Evolutionary conservation across 30 jellyfish, hydroid and myxozoan genomes (phyloP), one percentile per base, ranked within the genome.

Genomic region (Aurelia sp.): DNA sequence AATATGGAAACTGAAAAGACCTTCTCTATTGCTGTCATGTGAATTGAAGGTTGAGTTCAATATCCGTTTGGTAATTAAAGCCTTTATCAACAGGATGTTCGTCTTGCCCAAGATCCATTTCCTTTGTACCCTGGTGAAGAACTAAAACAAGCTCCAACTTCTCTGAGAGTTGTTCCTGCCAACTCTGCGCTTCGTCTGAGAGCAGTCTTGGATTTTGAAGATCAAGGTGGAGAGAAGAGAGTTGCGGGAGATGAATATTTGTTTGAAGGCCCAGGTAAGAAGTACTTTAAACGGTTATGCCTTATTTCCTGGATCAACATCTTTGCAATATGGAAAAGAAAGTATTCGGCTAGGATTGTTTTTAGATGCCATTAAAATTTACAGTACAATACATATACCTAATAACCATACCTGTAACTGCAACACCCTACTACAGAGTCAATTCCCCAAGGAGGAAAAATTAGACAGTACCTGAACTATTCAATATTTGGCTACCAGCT

Each of bases 61-160:
- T 71, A 20, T 16, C 8, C 35, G 19, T 21, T 13, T 51, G 57
- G 72, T 20, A 8, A 15, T 20, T 20, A n/a, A 22, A n/a, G 8
- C 13, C 21, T 67, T 47, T 41, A 41, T 55, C 61, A 38, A 13
- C 40, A 95, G 99, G 99, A 95, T 15, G 78, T 95, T 27, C 97
- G 99, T 52, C 96, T 95, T 72, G 99, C 99, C 40, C 99, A 90
- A 90, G 99, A 95, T 19, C 99, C 99, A 74, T 95, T 95, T 76
- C 99, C 99, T 1, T 78, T 95, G 85, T 95, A 60, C 58, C 99
- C 99, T 77, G 99, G 99, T 19, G 99, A 95, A 73, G 97, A 76
- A 21, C 78, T 95, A 66, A 95, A 85, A 84, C 94, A 81, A n/a
- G 93, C 97, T 48, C 96, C 95, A 75, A 63, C 84, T 15, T 40